Base-by-base conservation (phyloP, 2,113 vertebrate genomes). In the Colius striatus region DNA sequence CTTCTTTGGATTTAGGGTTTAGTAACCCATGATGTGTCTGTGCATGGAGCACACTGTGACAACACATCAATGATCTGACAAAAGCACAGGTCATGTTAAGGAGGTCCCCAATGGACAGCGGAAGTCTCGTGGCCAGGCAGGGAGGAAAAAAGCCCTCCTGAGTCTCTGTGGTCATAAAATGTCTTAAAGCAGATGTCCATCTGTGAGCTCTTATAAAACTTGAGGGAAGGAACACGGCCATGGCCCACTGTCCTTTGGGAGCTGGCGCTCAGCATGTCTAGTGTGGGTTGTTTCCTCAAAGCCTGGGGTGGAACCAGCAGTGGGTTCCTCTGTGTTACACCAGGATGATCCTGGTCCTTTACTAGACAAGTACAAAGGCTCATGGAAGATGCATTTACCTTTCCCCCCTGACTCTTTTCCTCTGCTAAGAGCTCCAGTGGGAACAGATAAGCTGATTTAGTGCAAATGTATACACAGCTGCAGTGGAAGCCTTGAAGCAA, bases 401-500 rank as follows among this genome's bases (percentile, higher is more conserved):
- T 82, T 83, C 32, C 47, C 47, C 54, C 54, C 38, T 86, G 67
- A 74, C 71, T 92, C 71, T 76, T 36, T 85, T 83, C 43, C 75
- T 91, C 62, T 70, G 60, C 78, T 73, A 34, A 80, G 90, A 87
- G 78, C 90, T 86, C 80, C 63, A 55, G 43, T 73, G 85, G 85
- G 82, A 92, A 57, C 29, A 95, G 82, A 81, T 84, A 93, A 96
- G 68, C 90, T 92, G 92, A 91, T 91, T 93, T 94, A 88, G 60
- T 23, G 55, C 63, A 71, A 90, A 55, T 90, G 71, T 94, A 77
- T 77, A 77, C 79, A 85, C 87, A 93, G 93, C 94, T 96, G 95
- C 72, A 66, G 38, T 88, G 75, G 82, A 94, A 92, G 75, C 78
- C 90, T 91, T 90, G 82, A 79, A 96, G 92, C 78, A 79, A 93